Base-by-base conservation (phyloP, 1,140 invertebrate genomes). In the Augochlora pura region DNA sequence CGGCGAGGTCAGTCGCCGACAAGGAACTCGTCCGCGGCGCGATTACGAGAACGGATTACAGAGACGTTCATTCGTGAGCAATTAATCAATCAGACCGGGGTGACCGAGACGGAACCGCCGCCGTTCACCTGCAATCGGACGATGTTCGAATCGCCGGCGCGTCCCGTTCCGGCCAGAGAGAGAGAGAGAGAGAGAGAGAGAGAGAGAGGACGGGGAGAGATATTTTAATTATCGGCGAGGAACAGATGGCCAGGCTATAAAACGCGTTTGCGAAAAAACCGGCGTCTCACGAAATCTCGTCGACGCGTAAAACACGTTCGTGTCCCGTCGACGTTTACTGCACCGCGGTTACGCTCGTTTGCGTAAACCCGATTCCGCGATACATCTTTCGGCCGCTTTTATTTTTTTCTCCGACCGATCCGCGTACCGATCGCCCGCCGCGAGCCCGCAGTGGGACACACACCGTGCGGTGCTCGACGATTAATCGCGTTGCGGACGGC, bases 171-270 rank as follows among this genome's bases (percentile, higher is more conserved):
- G 42, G 42, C 42, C n/a, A n/a, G n/a, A n/a, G n/a, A n/a, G n/a
- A n/a, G n/a, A n/a, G n/a, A n/a, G n/a, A n/a, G n/a, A n/a, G n/a
- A n/a, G n/a, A n/a, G n/a, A n/a, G n/a, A n/a, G n/a, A n/a, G n/a
- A n/a, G n/a, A 1, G 42, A 12, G 42, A 9, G 12, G 42, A 1
- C 9, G 18, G 16, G 42, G 25, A 49, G 39, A n/a, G 21, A 74
- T 18, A 66, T 74, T 65, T 79, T 74, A 79, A 79, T 79, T 79
- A 79, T 52, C 49, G 6, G 2, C 21, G 5, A 7, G 23, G 42
- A 66, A 67, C 77, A 79, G 77, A n/a, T 79, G 77, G 71, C 21
- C 18, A 8, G 10, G 39, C n/a, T 4, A 54, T 66, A 66, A 79
- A 73, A 49, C 62, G 49, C 25, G 66, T 23, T 23, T 7, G 25